phyloP scores from a whole-genome alignment of 2,113 vertebrate species.

The Pseudorectes ferrugineus region DNA sequence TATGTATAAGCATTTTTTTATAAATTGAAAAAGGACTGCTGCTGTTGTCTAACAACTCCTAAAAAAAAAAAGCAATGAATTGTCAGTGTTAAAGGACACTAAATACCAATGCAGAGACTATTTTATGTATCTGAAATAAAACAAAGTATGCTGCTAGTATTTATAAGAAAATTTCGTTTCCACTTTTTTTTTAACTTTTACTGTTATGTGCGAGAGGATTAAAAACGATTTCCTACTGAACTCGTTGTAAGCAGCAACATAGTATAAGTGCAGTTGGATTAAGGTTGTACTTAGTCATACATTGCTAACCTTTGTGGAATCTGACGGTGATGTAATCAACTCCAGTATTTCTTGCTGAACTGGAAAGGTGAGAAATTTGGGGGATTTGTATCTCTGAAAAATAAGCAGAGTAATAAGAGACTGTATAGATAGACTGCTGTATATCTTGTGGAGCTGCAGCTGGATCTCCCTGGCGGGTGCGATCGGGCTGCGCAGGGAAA shows the following conservation, averaged over 20 bases:
- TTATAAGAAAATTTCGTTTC: neutral
- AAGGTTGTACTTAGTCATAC: neutral
- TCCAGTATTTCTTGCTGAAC: constrained; percentile 67
- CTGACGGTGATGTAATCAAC: constrained; percentile 19
- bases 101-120: neutral
- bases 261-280: neutral
- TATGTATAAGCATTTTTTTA: neutral
- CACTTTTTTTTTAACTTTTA: neutral
- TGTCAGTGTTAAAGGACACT: neutral
- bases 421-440: neutral
- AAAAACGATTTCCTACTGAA: neutral
- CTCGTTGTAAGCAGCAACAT: neutral
- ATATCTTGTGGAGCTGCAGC: neutral
- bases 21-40: neutral
- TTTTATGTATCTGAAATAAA: neutral
- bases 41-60: neutral
- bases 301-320: constrained; percentile 38
- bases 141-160: neutral
- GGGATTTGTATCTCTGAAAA: constrained; percentile 61
- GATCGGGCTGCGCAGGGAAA: neutral
- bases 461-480: neutral
- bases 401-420: constrained; percentile 26
- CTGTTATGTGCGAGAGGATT: neutral
- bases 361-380: constrained; percentile 67
- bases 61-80: neutral